phyloP scores from a whole-genome alignment of 2,888 invertebrate species.

The Bugulina stolonifera region DNA sequence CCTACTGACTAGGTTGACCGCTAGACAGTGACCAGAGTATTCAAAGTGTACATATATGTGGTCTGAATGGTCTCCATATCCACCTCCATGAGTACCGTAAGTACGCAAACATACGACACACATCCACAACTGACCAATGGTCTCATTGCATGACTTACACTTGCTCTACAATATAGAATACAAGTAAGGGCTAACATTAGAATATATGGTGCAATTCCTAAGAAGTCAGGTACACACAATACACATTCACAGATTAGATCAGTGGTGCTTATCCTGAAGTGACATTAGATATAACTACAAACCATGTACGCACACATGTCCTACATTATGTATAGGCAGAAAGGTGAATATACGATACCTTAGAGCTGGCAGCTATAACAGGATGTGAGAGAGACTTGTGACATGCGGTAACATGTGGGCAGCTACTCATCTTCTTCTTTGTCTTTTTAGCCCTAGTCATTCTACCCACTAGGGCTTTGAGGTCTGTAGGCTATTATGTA shows the following conservation, averaged over 20 bases:
- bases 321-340: too few species aligned
- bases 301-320: too few species aligned
- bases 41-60: neutral
- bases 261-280: too few species aligned
- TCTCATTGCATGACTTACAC: neutral
- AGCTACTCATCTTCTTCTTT: conserved; percentile 6
- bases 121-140: neutral
- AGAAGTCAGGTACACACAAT: too few species aligned
- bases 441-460: neutral
- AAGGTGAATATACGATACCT: too few species aligned
- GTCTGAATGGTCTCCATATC: neutral
- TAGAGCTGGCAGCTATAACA: neutral
- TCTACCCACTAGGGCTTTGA: too few species aligned
- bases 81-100: neutral
- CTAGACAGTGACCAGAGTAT: conserved; percentile 53
- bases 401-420: neutral
- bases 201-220: neutral
- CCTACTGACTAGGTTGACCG: conserved; percentile 72
- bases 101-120: neutral
- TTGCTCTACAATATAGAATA: neutral
- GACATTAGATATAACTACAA: too few species aligned
- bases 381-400: neutral
- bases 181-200: neutral
- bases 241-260: too few species aligned
- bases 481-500: too few species aligned